Base-by-base conservation (phyloP, 1,140 invertebrate genomes). In the Diorhabda elongata region DNA sequence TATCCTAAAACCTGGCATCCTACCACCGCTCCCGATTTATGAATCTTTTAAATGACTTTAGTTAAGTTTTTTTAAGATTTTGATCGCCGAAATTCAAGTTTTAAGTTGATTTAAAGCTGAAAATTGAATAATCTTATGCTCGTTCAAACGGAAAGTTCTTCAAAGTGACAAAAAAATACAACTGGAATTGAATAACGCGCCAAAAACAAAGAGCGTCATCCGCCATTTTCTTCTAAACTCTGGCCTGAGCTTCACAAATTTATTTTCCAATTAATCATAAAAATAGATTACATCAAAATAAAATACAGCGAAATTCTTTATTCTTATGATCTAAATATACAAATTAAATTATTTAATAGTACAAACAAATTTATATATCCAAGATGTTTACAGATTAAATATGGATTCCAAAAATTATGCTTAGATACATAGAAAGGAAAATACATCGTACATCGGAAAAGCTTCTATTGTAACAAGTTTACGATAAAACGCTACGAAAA, bases 1-100 rank as follows among this genome's bases (percentile, higher is more conserved):
- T 69, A 77, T 78, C 70, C 72, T 78, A 80, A 77, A 71, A 74
- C 75, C 75, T 80, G 78, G 73, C 75, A 79, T 75, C 78, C 79
- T 80, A 81, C 74, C 75, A 69, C 72, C 68, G 75, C 66, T 71
- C 74, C 70, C 68, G 68, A 61, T 69, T 69, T 61, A 45, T 52
- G 47, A 52, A 52, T 52, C 47, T 52, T 52, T 52, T 52, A n/a
- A 52, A 52, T n/a, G 2, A 52, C 6, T 52, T 52, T 52, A 52
- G n/a, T 70, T 6, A 52, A 52, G 8, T 52, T 52, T 52, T 52
- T 52, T 52, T 52, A 52, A n/a, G n/a, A 52, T 52, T 52, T 8
- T 2, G 47, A 4, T 52, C n/a, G 44, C 57, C 59, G 44, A 52
- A 47, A 67, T 67, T 42, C 57, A 58, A 58, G 9, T 67, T 67